phyloP scores from a whole-genome alignment of 2,888 invertebrate genomes.

The Hetaerina titia region DNA sequence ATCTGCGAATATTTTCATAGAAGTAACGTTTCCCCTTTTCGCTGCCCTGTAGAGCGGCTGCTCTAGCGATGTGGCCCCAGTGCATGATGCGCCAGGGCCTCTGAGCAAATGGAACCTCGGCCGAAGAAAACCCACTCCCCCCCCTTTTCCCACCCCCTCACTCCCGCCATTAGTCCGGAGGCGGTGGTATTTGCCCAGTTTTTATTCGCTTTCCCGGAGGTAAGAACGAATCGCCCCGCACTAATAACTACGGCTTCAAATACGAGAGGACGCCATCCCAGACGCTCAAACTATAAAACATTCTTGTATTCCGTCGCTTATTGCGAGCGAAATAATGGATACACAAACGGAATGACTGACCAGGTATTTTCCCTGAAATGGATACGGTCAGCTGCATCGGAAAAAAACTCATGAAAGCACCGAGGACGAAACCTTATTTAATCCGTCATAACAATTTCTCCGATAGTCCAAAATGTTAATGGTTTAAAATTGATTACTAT shows the following conservation, averaged over 20 bases:
- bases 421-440: too few species aligned
- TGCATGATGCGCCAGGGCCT: too few species aligned
- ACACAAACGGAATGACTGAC: not conserved
- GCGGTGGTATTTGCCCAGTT: not conserved
- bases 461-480: too few species aligned
- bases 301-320: not conserved
- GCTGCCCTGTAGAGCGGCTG: not conserved
- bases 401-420: too few species aligned
- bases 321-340: not conserved
- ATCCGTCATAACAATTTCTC: too few species aligned
- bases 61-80: too few species aligned
- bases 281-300: not conserved
- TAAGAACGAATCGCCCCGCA: not conserved
- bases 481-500: too few species aligned
- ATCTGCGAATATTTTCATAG: conserved; percentile 1
- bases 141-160: too few species aligned
- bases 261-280: not conserved
- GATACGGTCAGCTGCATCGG: not conserved
- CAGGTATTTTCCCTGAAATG: not conserved
- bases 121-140: not conserved
- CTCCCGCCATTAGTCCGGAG: not conserved
- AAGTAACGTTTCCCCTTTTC: not conserved
- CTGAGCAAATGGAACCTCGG: not conserved
- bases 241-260: not conserved
- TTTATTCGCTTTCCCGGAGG: not conserved